Conservation (phyloP, 1,140 invertebrate species). For the Panagrolaimus sp. region DNA sequence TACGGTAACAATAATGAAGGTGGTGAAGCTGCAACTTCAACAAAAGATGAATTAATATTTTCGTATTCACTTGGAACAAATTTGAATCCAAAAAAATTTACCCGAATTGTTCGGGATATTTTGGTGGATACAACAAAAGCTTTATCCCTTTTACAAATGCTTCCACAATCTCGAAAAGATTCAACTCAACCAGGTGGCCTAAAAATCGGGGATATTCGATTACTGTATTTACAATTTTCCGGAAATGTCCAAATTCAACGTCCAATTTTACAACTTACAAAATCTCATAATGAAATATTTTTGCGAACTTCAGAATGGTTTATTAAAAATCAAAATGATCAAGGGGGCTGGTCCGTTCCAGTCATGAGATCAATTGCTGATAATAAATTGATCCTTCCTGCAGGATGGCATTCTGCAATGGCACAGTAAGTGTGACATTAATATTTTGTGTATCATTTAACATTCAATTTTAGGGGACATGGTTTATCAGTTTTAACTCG, state of each 20-base stretch:
- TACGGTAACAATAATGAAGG: slow-evolving; percentile 57
- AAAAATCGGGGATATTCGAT: neutral
- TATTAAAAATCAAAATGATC: slow-evolving; percentile 75
- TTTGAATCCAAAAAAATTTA: neutral
- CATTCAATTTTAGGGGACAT: no score
- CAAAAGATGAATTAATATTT: slow-evolving; percentile 5
- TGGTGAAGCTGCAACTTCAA: slow-evolving; percentile 67
- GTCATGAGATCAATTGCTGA: slow-evolving; percentile 70
- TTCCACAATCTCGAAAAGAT: neutral
- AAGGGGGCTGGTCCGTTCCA: slow-evolving; percentile 82
- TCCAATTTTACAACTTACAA: slow-evolving; percentile 76
- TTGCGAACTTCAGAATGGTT: slow-evolving; percentile 89
- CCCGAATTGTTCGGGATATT: slow-evolving; percentile 73
- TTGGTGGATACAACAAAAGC: slow-evolving; percentile 86
- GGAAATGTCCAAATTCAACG: slow-evolving; percentile 65
- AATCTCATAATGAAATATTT: slow-evolving; percentile 80
- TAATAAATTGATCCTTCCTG: slow-evolving; percentile 70
- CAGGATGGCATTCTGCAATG: slow-evolving; percentile 78
- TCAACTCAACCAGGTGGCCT: neutral
- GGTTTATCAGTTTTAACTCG: slow-evolving; percentile 69
- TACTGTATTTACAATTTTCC: slow-evolving; percentile 45
- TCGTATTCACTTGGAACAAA: neutral
- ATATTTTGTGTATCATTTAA: no score
- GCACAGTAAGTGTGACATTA: no score
- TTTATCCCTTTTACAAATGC: slow-evolving; percentile 62